These are phyloP conservation scores for Halcyon smyrnensis DNA, from an alignment of 2,797 vertebrate species.

Conservation along the genomic window DNA sequence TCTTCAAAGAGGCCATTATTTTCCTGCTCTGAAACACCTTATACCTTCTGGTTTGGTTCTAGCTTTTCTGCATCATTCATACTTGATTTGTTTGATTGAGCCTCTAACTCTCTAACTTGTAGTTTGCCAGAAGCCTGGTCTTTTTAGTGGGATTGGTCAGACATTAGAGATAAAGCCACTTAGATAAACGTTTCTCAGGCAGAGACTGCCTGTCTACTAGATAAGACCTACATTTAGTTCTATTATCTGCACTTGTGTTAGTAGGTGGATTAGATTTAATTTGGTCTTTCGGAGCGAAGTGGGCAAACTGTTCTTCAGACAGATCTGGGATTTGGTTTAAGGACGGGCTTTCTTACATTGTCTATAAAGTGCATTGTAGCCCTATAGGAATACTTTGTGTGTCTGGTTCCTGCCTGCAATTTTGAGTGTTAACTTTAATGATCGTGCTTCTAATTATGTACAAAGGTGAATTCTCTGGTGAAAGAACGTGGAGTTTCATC, in stretches of 20 bases:
- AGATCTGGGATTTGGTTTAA: constrained; percentile 15
- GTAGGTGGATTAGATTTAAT: constrained; percentile 16
- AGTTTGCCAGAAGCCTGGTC: not conserved
- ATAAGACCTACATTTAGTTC: constrained; percentile 29
- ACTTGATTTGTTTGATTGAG: not conserved
- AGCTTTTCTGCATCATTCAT: not conserved
- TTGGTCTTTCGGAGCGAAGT: not conserved
- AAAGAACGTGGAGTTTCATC: not conserved
- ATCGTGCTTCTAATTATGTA: not conserved
- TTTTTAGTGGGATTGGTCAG: not conserved
- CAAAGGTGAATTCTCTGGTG: not conserved
- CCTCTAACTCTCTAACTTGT: not conserved
- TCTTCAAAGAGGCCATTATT: not conserved
- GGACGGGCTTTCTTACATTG: constrained; percentile 1
- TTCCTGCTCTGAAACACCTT: not conserved
- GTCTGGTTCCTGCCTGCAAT: constrained; percentile 16
- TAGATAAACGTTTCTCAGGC: not conserved
- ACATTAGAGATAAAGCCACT: not conserved
- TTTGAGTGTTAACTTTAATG: not conserved
- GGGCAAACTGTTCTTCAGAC: not conserved
- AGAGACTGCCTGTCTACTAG: constrained; percentile 14
- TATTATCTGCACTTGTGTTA: not conserved
- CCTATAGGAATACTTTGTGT: constrained; percentile 18
- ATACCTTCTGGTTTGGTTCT: not conserved
- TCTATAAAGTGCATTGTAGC: not conserved